Evolutionary conservation across 1,140 invertebrate genomes (phyloP), one percentile per base, ranked within the genome.

Genomic region (Saccostrea cuccullata): DNA sequence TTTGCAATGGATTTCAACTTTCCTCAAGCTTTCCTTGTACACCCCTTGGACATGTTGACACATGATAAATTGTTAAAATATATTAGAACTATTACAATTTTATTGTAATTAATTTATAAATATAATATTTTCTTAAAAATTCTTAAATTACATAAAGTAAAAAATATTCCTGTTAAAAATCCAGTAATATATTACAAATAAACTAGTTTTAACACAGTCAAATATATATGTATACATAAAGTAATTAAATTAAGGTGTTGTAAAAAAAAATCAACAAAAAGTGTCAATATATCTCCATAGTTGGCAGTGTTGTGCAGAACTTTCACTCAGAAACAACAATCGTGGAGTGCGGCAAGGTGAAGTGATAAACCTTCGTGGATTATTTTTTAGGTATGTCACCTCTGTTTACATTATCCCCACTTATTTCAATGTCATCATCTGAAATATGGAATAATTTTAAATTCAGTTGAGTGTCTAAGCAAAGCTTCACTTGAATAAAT

Each of bases 351-450:
- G 70, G 30, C 70, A 77, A 77, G 70, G 70, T 77, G 26, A 36
- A 30, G 23, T 77, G 23, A 77, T 30, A 15, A 36, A 13, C 70
- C 70, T 36, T 26, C 26, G 23, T 77, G 23, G 23, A 83, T 30
- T 84, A 23, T 55, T 55, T 12, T 84, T 84, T 84, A 20, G 82
- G 82, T 55, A 84, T 84, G 55, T 84, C 82, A 84, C 82, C 82
- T 84, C 82, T 47, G 82, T 84, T 84, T 47, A 84, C 82, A 20
- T 23, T 55, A 84, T 84, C 55, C 47, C 82, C 82, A 84, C 55
- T 56, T 30, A 55, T 26, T 55, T 56, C 82, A 84, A 55, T 84
- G 40, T 56, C 82, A 47, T 55, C 55, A 84, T 84, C 82, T 55
- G 47, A 55, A 55, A 84, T 36, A 55, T 55, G 13, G 26, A 13